phyloP scores from a whole-genome alignment of 30 jellyfish, hydroid and myxozoan species.

The Hydractinia echinata region DNA sequence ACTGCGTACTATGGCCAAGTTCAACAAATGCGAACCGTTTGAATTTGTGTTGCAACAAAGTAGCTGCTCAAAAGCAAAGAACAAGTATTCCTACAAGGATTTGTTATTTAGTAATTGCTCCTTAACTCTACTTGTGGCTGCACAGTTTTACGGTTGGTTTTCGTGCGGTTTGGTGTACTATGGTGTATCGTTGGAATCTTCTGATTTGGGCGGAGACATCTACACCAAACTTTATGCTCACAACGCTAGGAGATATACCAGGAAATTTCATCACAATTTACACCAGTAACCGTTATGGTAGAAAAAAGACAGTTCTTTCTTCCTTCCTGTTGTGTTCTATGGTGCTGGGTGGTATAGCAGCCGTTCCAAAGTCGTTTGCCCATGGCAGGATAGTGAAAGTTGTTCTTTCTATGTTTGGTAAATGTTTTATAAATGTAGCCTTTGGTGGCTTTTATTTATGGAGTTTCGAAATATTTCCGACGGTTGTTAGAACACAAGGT shows the following conservation, averaged over 20 bases:
- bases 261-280: background rate
- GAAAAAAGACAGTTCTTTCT: constrained; percentile 1
- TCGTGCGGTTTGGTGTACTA: constrained; percentile 14
- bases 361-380: background rate
- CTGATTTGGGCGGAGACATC: constrained; percentile 22
- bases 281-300: constrained; percentile 11
- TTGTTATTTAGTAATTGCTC: background rate
- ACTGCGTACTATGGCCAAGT: background rate
- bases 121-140: background rate
- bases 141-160: constrained; percentile 7
- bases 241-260: constrained; percentile 16
- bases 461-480: constrained; percentile 11
- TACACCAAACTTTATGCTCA: constrained; percentile 2
- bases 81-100: constrained; percentile 7
- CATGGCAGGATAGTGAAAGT: constrained; percentile 2
- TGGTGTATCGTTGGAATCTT: constrained; percentile 12
- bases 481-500: constrained; percentile 13
- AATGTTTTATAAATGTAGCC: background rate
- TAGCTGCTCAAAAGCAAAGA: background rate
- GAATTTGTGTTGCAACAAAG: background rate
- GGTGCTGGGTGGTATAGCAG: background rate
- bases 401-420: constrained; percentile 3
- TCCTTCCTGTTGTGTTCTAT: background rate
- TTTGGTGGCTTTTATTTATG: constrained; percentile 5
- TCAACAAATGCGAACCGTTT: background rate